Conservation (phyloP, 2,797 vertebrate species). For the Micropoecilia bifurca region DNA sequence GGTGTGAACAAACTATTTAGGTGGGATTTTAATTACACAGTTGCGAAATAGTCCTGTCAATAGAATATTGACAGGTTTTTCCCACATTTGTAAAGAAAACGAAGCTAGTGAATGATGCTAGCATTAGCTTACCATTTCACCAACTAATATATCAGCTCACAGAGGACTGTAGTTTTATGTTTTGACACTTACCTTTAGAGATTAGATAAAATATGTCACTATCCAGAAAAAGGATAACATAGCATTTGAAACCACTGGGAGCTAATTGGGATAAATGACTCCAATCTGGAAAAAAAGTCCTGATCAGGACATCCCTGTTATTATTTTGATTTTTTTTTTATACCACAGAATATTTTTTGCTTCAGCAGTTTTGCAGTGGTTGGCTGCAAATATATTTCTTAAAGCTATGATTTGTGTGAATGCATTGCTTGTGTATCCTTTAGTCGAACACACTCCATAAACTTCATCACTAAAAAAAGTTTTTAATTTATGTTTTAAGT, state of each 20-base stretch:
- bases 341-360: background rate
- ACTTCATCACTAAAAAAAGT: conserved; percentile 24
- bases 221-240: background rate
- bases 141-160: background rate
- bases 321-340: background rate
- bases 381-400: background rate
- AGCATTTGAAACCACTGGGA: background rate
- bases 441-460: conserved; percentile 30
- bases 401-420: background rate
- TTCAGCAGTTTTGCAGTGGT: conserved; percentile 19
- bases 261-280: background rate
- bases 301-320: background rate
- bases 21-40: too few relatives aligned
- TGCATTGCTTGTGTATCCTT: conserved; percentile 5
- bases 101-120: background rate
- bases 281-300: background rate
- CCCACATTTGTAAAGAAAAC: too few relatives aligned
- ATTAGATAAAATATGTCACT: background rate
- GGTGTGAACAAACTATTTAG: too few relatives aligned
- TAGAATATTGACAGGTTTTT: too few relatives aligned
- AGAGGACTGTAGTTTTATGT: background rate
- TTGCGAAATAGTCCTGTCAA: too few relatives aligned
- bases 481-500: conserved; percentile 29
- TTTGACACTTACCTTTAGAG: background rate
- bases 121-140: background rate